These are phyloP conservation scores for Mastomys coucha DNA, from an alignment of 2,113 vertebrate species.

Conservation along the genomic window DNA sequence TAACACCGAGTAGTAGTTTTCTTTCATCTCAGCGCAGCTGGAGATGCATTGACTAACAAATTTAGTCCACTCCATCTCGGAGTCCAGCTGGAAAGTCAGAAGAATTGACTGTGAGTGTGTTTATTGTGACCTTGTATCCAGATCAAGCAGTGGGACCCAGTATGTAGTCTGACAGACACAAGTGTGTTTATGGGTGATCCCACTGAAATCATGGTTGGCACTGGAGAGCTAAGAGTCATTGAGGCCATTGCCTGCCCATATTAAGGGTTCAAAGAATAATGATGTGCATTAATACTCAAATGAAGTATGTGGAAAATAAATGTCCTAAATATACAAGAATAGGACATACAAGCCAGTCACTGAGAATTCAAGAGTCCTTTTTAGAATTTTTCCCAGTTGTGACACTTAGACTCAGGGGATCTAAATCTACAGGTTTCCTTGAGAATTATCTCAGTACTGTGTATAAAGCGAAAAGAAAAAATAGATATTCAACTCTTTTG, in stretches of 20 bases:
- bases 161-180: background rate
- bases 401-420: background rate
- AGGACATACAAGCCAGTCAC: background rate
- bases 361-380: background rate
- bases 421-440: background rate
- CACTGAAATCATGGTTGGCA: background rate
- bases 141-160: background rate
- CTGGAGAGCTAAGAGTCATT: background rate
- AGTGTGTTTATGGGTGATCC: background rate
- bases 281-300: background rate
- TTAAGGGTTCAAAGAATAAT: background rate
- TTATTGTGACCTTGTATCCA: background rate
- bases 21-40: background rate
- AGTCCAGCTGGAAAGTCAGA: background rate
- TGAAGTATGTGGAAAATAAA: background rate
- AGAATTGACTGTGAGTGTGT: background rate
- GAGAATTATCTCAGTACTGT: slow-evolving; percentile 5
- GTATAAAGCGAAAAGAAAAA: slow-evolving; percentile 22
- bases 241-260: background rate
- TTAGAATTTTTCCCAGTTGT: background rate
- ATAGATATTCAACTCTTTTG: background rate
- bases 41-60: background rate
- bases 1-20: background rate
- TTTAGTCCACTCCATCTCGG: background rate
- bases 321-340: background rate